Percentiles rank a stretch among this genome's conserved stretches.
phyloP scores from a whole-genome alignment of 2,113 vertebrate genomes.

The Cnemophilus loriae region DNA sequence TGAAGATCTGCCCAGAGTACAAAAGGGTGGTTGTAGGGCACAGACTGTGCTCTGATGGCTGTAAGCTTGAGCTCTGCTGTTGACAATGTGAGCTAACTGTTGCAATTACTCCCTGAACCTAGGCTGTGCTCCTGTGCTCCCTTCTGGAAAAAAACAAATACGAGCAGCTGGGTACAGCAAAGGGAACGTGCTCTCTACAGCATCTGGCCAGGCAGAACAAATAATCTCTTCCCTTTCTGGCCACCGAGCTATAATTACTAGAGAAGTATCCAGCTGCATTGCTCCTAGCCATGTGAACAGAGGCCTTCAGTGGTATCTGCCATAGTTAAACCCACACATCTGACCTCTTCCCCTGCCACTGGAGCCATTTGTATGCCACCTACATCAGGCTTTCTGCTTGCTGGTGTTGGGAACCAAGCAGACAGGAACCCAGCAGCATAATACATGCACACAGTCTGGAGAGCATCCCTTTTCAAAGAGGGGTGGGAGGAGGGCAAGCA shows the following conservation, averaged over 20 bases:
- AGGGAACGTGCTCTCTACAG: neutral
- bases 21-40: neutral
- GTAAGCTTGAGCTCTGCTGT: neutral
- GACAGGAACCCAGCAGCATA: neutral
- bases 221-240: neutral
- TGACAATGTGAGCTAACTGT: neutral
- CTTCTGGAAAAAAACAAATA: neutral
- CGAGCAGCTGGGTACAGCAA: neutral
- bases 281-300: neutral
- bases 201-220: neutral
- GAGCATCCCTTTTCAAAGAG: neutral
- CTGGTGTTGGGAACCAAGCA: neutral
- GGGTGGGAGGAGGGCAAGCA: neutral
- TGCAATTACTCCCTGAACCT: neutral
- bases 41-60: neutral
- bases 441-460: neutral
- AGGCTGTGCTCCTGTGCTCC: neutral
- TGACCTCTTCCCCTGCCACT: neutral
- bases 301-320: neutral
- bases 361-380: neutral
- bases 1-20: neutral
- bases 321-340: neutral
- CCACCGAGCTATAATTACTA: neutral
- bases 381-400: neutral
- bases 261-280: neutral